Base-by-base conservation (phyloP, 2,113 vertebrate species). In the Heterocephalus glaber region DNA sequence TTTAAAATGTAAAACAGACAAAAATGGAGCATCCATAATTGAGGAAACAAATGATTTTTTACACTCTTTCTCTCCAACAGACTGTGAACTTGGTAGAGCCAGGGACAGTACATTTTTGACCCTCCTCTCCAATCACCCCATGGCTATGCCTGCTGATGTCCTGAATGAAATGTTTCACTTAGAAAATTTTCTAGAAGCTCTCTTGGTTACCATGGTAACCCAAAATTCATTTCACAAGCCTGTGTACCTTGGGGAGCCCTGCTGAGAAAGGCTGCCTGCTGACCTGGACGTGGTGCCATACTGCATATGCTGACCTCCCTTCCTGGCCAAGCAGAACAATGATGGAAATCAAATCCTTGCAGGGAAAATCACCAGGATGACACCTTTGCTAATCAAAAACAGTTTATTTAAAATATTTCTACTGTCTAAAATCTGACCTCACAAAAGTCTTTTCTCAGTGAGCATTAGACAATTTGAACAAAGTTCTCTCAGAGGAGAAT, bases 121-220 rank as follows among this genome's bases (percentile, higher is more conserved):
- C 11, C 14, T 47, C 44, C 0, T 8, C 2, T 35, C 54, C 4
- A 14, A 8, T 10, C 5, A 20, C 5, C 24, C 26, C 20, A 28
- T 56, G 41, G 68, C 63, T 60, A 80, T 84, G 61, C 10, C 61
- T 92, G 28, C 60, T 97, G 84, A 82, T 93, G 52, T 63, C 87
- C 84, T 92, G 70, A 93, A 94, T 93, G 56, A 95, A 95, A 90
- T 80, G 38, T 94, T 96, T 93, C n/a, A 89, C 92, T 93, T 93
- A 89, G 80, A 95, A 90, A 68, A 66, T 92, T 96, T 97, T 94
- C 91, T 91, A 79, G 96, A 93, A 13, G 76, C 65, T 94, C 96
- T 82, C 70, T 94, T 94, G 60, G 96, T 97, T 97, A 92, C 96
- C 72, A 92, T 97, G 93, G 97, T 87, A 95, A 98, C 95, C 87